Base-by-base conservation (phyloP, 2,797 vertebrate species). In the Phataginus tetradactyla region DNA sequence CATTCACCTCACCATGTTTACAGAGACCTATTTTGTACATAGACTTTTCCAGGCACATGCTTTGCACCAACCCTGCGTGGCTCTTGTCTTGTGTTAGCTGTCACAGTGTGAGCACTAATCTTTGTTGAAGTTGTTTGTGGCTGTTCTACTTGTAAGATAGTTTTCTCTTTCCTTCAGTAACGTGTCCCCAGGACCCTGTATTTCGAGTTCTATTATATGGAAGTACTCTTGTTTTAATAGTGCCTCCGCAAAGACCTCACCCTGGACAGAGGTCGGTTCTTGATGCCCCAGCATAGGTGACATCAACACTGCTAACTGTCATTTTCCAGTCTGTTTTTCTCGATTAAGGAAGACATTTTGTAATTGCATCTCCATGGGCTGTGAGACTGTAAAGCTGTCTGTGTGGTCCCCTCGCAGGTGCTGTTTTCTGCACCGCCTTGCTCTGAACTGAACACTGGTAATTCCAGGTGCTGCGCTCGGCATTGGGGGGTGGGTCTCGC, bases 1-100 rank as follows among this genome's bases (percentile, higher is more conserved):
- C 99, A 99, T 98, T 99, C 99, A 99, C 99, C 99, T 99, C 99
- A 99, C 99, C 99, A 99, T 99, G 99, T 99, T 99, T 99, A 99
- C 99, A 99, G 98, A 99, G 98, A 99, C 99, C 99, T 98, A 95
- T 99, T 99, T 99, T 99, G 99, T 99, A 99, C 98, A 99, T 99
- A 99, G 99, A 99, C 99, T 99, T 99, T 99, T 99, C 99, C 99
- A 99, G 99, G 99, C 99, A 98, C 98, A 99, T 99, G 99, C 99
- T 99, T 99, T 99, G 99, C 99, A 99, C 99, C 99, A 99, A 99
- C 99, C 98, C 98, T 98, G 98, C 98, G 99, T 99, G 99, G 98
- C 98, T 99, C 99, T 99, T 98, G 98, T 99, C 99, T 45, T 99
- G 99, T 99, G 99, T 99, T 99, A 98, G 91, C 98, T 96, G 99